A percentile compares a stretch with the other conserved stretches of the same genome.
Evolutionary conservation across 2,797 vertebrate genomes (phyloP).

Genomic region (Pristis pectinata): DNA sequence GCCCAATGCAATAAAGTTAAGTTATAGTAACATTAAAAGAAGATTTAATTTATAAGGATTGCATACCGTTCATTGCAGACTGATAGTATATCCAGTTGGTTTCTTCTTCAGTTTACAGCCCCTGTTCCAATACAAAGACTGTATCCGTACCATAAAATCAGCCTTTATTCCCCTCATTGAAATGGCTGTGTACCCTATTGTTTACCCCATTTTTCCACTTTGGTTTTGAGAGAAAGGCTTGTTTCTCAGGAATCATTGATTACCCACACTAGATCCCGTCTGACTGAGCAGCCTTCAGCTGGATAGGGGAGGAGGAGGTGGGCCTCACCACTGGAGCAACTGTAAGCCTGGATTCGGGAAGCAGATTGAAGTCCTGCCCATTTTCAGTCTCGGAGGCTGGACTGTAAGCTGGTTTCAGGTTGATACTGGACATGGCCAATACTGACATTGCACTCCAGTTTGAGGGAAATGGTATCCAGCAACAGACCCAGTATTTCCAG

Average conservation of each 20-base stretch:
- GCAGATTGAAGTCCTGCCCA: no score
- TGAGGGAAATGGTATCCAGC: no score
- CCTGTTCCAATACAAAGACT: not conserved
- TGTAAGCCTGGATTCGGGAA: no score
- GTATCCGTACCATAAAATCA: not conserved
- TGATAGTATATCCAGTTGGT: not conserved
- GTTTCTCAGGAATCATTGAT: not conserved
- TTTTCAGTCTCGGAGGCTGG: no score
- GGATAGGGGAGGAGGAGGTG: not conserved
- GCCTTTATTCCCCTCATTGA: not conserved
- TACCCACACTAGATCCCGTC: not conserved
- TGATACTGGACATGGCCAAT: no score
- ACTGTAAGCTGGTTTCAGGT: no score
- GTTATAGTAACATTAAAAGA: not conserved
- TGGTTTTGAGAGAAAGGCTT: not conserved
- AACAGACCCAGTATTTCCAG: no score
- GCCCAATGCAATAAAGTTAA: not conserved
- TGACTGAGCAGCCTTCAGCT: not conserved
- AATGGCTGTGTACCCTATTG: not conserved
- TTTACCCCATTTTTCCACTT: not conserved
- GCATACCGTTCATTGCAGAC: not conserved
- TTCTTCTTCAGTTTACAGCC: not conserved
- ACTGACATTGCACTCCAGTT: no score
- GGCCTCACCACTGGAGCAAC: no score
- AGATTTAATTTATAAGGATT: not conserved